A percentile compares a stretch with the other conserved stretches of the same genome.
Conservation (phyloP, 2,888 invertebrate genomes). For the Gastrophysa polygoni region DNA sequence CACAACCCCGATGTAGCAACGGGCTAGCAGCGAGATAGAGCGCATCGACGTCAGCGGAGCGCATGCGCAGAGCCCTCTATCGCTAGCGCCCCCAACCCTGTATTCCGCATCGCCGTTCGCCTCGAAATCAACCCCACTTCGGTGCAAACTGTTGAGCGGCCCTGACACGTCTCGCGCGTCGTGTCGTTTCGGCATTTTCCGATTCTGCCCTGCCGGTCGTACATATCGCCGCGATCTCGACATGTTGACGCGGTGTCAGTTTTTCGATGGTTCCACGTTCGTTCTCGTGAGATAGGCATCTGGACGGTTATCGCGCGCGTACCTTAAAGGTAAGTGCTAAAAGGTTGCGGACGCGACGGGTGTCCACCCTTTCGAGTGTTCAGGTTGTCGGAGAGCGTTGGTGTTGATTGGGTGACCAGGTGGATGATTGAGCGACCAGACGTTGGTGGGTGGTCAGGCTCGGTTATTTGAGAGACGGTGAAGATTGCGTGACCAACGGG, state of each 20-base stretch:
- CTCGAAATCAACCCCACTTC: constrained; percentile 50
- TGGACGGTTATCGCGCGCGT: constrained; percentile 4
- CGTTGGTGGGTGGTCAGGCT: no score
- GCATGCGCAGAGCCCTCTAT: constrained; percentile 60
- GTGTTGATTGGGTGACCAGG: neutral
- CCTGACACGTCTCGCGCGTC: constrained; percentile 17
- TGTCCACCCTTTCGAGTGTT: constrained; percentile 1
- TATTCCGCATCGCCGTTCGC: constrained; percentile 36
- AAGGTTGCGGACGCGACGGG: neutral
- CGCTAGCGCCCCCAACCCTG: constrained; percentile 56
- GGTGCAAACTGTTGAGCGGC: constrained; percentile 56
- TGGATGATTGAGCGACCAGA: neutral
- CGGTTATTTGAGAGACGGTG: neutral
- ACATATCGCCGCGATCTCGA: constrained; percentile 43
- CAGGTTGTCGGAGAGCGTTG: neutral
- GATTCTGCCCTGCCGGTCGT: constrained; percentile 18
- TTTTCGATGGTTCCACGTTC: constrained; percentile 51
- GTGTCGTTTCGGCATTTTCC: constrained; percentile 26
- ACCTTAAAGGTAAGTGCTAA: constrained; percentile 18
- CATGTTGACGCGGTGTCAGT: constrained; percentile 51
- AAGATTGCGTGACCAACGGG: no score
- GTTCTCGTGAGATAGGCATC: constrained; percentile 48
- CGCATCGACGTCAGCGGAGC: constrained; percentile 47
- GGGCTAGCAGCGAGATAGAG: constrained; percentile 32
- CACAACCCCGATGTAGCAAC: constrained; percentile 5